These are phyloP conservation scores for Deilephila elpenor DNA, from an alignment of 2,888 invertebrate species.

Conservation along the genomic window DNA sequence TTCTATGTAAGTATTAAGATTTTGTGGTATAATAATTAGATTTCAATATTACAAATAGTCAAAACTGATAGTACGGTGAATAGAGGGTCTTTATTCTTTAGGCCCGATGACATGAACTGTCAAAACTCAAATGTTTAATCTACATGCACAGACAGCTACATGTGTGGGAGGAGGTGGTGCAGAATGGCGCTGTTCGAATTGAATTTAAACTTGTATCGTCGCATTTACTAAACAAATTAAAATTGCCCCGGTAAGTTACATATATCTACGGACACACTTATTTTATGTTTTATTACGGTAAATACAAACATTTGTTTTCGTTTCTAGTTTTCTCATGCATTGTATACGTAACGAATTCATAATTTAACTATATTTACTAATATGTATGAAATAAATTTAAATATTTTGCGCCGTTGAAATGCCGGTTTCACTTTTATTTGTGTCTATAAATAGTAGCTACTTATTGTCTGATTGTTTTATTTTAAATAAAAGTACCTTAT, in stretches of 20 bases:
- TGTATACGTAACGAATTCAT: too few species aligned
- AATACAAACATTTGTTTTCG: background rate
- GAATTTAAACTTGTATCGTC: background rate
- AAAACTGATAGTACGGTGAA: background rate
- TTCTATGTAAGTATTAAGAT: too few species aligned
- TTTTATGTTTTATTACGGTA: background rate
- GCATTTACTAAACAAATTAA: slow-evolving; percentile 3
- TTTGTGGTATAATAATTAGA: too few species aligned
- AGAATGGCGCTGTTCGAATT: slow-evolving; percentile 13
- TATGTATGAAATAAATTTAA: too few species aligned
- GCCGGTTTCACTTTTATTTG: too few species aligned
- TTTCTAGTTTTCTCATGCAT: background rate
- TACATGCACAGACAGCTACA: background rate
- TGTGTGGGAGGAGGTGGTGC: background rate
- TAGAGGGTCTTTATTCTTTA: background rate
- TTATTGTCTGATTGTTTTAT: too few species aligned
- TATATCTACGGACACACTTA: background rate
- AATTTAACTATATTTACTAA: too few species aligned
- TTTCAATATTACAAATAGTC: too few species aligned
- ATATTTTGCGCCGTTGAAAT: too few species aligned
- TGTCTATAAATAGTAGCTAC: too few species aligned
- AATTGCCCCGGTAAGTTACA: background rate
- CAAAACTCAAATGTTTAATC: background rate
- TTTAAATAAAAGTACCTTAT: too few species aligned
- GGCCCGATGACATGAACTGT: background rate